phyloP scores from a whole-genome alignment of 2,797 vertebrate genomes.

The Harpagifer antarcticus region DNA sequence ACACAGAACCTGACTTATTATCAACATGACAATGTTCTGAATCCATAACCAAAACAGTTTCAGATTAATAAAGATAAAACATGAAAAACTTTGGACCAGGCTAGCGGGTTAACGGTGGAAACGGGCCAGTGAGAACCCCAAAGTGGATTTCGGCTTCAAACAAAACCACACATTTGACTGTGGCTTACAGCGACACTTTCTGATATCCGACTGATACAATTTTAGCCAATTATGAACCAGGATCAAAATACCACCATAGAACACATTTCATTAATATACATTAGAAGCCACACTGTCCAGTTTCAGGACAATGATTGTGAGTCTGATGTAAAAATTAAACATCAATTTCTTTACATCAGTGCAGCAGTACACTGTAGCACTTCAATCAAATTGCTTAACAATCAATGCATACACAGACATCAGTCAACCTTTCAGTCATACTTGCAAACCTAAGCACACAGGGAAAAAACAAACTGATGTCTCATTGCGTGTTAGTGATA shows the following conservation, averaged over 20 bases:
- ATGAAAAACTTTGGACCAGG: conserved; percentile 82
- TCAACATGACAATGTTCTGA: conserved; percentile 75
- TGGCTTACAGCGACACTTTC: conserved; percentile 49
- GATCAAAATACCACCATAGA: conserved; percentile 76
- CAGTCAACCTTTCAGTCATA: conserved; percentile 80
- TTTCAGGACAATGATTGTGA: conserved; percentile 64
- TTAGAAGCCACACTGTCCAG: conserved; percentile 68
- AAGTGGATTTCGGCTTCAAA: conserved; percentile 69
- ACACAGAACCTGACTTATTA: conserved; percentile 84
- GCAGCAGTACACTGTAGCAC: conserved; percentile 78
- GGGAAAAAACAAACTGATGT: conserved; percentile 68
- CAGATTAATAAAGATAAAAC: conserved; percentile 65
- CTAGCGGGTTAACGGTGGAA: conserved; percentile 68
- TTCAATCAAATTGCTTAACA: conserved; percentile 78
- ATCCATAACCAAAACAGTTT: conserved; percentile 59
- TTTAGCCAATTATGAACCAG: conserved; percentile 72
- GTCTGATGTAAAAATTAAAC: conserved; percentile 78
- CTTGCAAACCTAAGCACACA: conserved; percentile 77
- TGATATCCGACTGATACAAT: conserved; percentile 62
- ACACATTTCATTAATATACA: conserved; percentile 76
- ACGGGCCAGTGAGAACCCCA: conserved; percentile 65
- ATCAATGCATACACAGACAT: conserved; percentile 81
- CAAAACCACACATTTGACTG: conserved; percentile 71
- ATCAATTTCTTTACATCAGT: conserved; percentile 71
- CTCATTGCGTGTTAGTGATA: conserved; percentile 87